Evolutionary conservation across 1,140 invertebrate genomes (phyloP).

Genomic region (Epicauta chinensis): DNA sequence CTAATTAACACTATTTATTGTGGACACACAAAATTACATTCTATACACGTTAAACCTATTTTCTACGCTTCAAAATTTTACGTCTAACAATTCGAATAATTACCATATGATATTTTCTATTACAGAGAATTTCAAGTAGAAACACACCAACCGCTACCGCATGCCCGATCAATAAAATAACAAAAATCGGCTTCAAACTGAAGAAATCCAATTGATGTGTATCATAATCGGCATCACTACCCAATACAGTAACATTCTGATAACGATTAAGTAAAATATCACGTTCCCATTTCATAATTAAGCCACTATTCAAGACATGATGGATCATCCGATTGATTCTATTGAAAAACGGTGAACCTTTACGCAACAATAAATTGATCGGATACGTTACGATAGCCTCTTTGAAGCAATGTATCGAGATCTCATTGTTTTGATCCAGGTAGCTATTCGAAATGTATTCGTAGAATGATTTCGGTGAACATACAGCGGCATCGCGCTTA

Average conservation of each 20-base stretch:
- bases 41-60: too few species aligned
- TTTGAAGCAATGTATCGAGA: slow-evolving; percentile 22
- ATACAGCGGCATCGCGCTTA: slow-evolving; percentile 6
- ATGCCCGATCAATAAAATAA: too few species aligned
- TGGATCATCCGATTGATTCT: slow-evolving; percentile 18
- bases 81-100: too few species aligned
- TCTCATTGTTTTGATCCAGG: slow-evolving; percentile 4
- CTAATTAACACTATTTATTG: too few species aligned
- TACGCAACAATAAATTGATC: slow-evolving; percentile 20
- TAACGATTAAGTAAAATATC: slow-evolving; percentile 1
- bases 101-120: too few species aligned
- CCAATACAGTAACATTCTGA: not conserved
- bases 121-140: too few species aligned
- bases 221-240: not conserved
- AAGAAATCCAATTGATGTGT: not conserved
- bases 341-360: slow-evolving; percentile 24
- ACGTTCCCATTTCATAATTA: slow-evolving; percentile 20
- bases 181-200: slow-evolving; percentile 7
- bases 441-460: slow-evolving; percentile 19
- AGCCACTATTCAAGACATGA: slow-evolving; percentile 10
- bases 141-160: too few species aligned
- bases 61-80: too few species aligned
- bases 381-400: slow-evolving; percentile 19
- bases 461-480: slow-evolving; percentile 12
- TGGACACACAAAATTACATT: too few species aligned